Percentiles rank a stretch among this genome's conserved stretches.
phyloP scores from a whole-genome alignment of 2,797 vertebrate species.

The Aratinga solstitialis region DNA sequence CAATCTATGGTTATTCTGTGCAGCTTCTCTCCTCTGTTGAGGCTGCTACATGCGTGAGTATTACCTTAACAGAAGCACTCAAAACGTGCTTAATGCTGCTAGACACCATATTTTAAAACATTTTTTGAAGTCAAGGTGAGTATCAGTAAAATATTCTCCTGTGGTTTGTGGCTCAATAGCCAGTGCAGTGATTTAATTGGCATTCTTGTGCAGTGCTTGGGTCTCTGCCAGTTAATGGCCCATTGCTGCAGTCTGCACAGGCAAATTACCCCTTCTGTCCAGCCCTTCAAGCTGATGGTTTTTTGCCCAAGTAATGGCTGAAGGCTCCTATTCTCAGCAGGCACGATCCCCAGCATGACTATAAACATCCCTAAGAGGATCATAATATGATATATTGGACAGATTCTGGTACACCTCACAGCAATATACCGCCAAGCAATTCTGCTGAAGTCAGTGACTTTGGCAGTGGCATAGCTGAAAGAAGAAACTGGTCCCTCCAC shows the following conservation, averaged over 20 bases:
- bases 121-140: neutral
- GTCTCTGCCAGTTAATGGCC: conserved; percentile 49
- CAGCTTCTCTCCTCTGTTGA: neutral
- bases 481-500: neutral
- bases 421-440: neutral
- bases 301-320: conserved; percentile 44
- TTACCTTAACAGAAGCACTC: conserved; percentile 7
- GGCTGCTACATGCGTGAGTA: conserved; percentile 11
- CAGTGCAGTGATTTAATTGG: conserved; percentile 27
- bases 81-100: conserved; percentile 31
- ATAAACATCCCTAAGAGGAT: conserved; percentile 45
- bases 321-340: conserved; percentile 38
- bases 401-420: neutral
- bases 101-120: conserved; percentile 7
- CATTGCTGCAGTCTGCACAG: conserved; percentile 27
- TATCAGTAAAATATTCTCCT: neutral
- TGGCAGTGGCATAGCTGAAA: neutral
- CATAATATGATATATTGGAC: conserved; percentile 15
- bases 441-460: conserved; percentile 37
- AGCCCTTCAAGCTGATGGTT: neutral
- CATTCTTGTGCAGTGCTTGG: conserved; percentile 30
- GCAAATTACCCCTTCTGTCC: conserved; percentile 28
- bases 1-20: neutral
- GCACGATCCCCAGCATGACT: neutral
- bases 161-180: neutral